phyloP scores from a whole-genome alignment of 2,113 vertebrate species.

The Myxocyprinus asiaticus region DNA sequence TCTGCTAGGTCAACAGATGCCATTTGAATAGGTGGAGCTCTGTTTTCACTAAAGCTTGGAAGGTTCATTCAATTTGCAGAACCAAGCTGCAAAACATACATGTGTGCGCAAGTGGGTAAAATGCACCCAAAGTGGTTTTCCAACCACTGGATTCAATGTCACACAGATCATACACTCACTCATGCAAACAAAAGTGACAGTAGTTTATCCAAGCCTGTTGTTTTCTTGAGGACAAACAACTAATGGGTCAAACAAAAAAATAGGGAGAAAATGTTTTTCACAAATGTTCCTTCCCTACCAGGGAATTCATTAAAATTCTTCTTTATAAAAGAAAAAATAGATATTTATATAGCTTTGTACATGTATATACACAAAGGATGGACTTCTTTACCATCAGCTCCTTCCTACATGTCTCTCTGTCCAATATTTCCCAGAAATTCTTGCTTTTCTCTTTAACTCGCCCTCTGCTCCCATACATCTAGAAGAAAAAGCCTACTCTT shows the following conservation, averaged over 20 bases:
- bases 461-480: not conserved
- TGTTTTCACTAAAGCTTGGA: conserved; percentile 2
- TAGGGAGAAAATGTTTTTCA: conserved; percentile 8
- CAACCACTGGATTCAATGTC: not conserved
- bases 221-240: conserved; percentile 29
- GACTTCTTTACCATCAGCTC: conserved; percentile 55
- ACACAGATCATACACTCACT: conserved; percentile 14
- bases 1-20: not conserved
- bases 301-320: conserved; percentile 78
- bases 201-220: conserved; percentile 37
- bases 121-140: not conserved
- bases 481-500: not conserved
- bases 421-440: conserved; percentile 15
- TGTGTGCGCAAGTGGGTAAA: not conserved
- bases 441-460: not conserved
- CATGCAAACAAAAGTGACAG: conserved; percentile 39
- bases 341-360: conserved; percentile 73
- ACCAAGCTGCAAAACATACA: conserved; percentile 27
- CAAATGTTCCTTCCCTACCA: conserved; percentile 63
- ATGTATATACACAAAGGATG: conserved; percentile 68
- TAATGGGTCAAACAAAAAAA: conserved; percentile 33
- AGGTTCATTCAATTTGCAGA: conserved; percentile 39
- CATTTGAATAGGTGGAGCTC: conserved; percentile 14
- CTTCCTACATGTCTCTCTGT: not conserved
- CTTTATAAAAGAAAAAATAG: conserved; percentile 80